Percentiles rank a stretch among this genome's conserved stretches.
Conservation (phyloP, 2,797 vertebrate species). For the Hirundo rustica region DNA sequence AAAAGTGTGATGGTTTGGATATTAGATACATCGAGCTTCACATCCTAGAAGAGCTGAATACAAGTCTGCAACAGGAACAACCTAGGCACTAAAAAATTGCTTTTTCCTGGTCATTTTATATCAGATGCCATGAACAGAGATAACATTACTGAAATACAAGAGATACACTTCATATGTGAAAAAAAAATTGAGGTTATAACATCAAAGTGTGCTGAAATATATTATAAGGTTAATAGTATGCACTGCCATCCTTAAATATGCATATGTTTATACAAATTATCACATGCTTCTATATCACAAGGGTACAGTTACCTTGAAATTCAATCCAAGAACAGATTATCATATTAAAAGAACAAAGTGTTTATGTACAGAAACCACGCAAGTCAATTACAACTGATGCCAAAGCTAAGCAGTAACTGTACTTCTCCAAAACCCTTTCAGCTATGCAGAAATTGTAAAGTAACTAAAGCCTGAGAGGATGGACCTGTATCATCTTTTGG, state of each 20-base stretch:
- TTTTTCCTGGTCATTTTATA: background rate
- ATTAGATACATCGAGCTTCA: background rate
- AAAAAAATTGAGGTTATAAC: background rate
- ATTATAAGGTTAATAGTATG: background rate
- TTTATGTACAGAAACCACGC: background rate
- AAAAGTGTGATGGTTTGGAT: background rate
- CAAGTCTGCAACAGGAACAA: background rate
- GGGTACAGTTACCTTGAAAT: constrained; percentile 52
- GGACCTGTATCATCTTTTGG: background rate
- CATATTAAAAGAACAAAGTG: background rate
- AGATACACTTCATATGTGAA: background rate
- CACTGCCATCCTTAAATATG: background rate
- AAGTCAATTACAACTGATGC: background rate
- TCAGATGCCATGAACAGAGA: background rate
- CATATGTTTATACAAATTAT: constrained; percentile 14
- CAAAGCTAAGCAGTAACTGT: background rate
- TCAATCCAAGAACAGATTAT: constrained; percentile 13
- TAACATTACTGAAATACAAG: background rate
- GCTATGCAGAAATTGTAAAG: background rate
- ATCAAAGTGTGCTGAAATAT: background rate
- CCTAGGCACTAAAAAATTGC: background rate
- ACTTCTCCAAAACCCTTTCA: background rate
- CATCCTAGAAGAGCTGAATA: background rate
- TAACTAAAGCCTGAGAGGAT: background rate
- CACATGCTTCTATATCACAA: constrained; percentile 25